Evolutionary conservation across 1,140 invertebrate genomes (phyloP).

Genomic region (Zaprionus gabonicus): DNA sequence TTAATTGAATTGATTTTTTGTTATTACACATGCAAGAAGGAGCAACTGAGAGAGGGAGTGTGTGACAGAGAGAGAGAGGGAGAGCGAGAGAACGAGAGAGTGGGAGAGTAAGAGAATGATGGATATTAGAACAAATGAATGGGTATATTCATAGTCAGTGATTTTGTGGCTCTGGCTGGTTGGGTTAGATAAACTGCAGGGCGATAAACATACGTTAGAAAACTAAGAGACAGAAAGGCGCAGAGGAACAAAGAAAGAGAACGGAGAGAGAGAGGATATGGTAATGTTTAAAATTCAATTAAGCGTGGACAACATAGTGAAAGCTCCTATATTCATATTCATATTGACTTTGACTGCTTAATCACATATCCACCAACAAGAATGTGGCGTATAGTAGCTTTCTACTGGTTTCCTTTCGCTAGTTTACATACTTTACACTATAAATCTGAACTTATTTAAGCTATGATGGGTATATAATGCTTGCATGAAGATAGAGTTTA

Average conservation of each 20-base stretch:
- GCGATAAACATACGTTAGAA: conserved; percentile 9
- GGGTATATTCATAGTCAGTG: conserved; percentile 33
- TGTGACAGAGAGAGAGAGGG: neutral
- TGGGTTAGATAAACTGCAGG: conserved; percentile 40
- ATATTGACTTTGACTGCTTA: neutral
- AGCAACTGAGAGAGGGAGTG: neutral
- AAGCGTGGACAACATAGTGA: neutral
- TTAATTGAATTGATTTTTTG: conserved; percentile 78
- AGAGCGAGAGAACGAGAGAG: neutral
- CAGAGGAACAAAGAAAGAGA: neutral
- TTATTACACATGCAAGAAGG: conserved; percentile 26
- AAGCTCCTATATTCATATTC: neutral
- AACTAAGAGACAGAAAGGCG: too few relatives aligned
- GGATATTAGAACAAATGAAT: conserved; percentile 37
- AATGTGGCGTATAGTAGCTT: neutral
- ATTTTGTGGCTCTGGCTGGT: conserved; percentile 10
- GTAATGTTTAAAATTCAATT: neutral
- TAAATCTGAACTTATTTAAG: too few relatives aligned
- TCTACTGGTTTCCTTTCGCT: too few relatives aligned
- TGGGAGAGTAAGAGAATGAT: conserved; percentile 33
- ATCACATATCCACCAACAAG: neutral
- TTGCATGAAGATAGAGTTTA: too few relatives aligned
- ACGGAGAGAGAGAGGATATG: neutral
- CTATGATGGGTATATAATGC: too few relatives aligned
- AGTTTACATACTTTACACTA: too few relatives aligned